Conservation (phyloP, 1,140 invertebrate genomes). For the Chironomus striatipennis region DNA sequence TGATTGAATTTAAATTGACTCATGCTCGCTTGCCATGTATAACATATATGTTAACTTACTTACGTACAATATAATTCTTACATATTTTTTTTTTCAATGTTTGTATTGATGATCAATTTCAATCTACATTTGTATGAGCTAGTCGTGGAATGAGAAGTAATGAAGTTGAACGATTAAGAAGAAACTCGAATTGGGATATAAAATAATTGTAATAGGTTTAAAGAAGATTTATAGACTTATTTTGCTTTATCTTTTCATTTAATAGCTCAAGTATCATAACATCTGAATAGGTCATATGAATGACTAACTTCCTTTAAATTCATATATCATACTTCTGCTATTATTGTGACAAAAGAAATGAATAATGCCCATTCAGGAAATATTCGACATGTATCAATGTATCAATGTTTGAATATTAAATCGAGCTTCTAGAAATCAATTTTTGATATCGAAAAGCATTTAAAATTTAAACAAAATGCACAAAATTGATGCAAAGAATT, state of each 20-base stretch:
- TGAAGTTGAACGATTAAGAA: background rate
- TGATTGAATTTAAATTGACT: conserved; percentile 14
- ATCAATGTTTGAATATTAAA: too few relatives aligned
- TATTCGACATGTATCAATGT: background rate
- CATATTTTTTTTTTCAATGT: background rate
- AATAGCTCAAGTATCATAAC: background rate
- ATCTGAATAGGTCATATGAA: background rate
- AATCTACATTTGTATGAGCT: too few relatives aligned
- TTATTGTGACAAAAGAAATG: background rate
- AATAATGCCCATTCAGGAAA: background rate
- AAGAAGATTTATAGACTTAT: conserved; percentile 9
- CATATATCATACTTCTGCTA: background rate
- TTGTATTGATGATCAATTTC: background rate
- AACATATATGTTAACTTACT: too few relatives aligned
- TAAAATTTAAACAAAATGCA: too few relatives aligned
- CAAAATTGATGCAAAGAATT: too few relatives aligned
- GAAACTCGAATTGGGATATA: background rate
- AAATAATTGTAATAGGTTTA: conserved; percentile 4
- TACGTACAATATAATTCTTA: too few relatives aligned
- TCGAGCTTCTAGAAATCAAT: too few relatives aligned
- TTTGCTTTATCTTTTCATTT: background rate
- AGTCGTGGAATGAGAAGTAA: background rate
- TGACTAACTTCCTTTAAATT: background rate
- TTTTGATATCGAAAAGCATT: too few relatives aligned
- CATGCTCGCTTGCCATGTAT: background rate